phyloP scores from a whole-genome alignment of 2,888 invertebrate species.

The Stenolophus ochropezus region DNA sequence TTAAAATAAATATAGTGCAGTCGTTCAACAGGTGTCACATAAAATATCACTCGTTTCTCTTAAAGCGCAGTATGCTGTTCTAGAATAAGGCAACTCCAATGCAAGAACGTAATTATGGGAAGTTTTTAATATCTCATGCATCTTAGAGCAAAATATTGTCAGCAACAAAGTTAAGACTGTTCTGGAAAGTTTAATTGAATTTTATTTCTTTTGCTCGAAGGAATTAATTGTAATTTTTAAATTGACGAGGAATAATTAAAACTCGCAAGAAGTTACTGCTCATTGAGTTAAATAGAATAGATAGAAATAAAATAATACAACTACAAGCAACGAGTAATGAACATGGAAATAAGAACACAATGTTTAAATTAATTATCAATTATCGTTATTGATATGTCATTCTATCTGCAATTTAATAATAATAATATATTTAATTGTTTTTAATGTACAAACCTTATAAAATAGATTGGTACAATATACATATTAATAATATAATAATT shows the following conservation, averaged over 20 bases:
- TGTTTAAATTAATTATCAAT: neutral
- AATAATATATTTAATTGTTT: too few species aligned
- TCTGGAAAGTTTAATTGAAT: slow-evolving; percentile 40
- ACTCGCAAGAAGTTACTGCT: neutral
- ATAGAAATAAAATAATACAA: slow-evolving; percentile 26
- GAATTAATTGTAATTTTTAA: slow-evolving; percentile 45
- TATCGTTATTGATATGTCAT: neutral
- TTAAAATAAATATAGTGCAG: slow-evolving; percentile 48
- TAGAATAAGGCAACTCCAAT: neutral
- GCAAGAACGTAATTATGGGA: slow-evolving; percentile 7
- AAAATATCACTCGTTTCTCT: slow-evolving; percentile 17
- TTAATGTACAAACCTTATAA: too few species aligned
- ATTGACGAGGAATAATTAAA: slow-evolving; percentile 43
- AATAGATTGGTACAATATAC: too few species aligned
- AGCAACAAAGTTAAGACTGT: neutral
- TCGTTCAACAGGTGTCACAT: slow-evolving; percentile 52
- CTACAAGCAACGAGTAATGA: neutral
- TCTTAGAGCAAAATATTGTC: slow-evolving; percentile 31
- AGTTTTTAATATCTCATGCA: neutral
- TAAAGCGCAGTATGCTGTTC: neutral
- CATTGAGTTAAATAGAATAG: slow-evolving; percentile 28
- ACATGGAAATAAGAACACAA: neutral
- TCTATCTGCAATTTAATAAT: too few species aligned
- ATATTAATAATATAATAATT: too few species aligned
- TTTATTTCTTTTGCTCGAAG: slow-evolving; percentile 34